phyloP scores from a whole-genome alignment of 2,113 vertebrate genomes.

The Empidonax traillii region DNA sequence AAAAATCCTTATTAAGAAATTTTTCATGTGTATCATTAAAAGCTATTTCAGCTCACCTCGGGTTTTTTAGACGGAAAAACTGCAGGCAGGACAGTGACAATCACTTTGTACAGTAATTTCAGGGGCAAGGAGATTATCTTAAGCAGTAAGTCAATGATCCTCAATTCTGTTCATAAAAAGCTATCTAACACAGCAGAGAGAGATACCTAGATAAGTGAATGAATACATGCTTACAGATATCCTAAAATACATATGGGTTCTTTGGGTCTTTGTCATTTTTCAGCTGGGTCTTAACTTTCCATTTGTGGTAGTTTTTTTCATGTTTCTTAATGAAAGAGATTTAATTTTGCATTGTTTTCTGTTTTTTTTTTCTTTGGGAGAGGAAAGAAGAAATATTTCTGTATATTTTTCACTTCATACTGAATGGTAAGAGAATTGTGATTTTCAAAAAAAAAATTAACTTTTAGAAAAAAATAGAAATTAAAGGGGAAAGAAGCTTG shows the following conservation, averaged over 20 bases:
- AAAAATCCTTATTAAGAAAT: neutral
- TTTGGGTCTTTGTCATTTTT: neutral
- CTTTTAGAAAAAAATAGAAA: neutral
- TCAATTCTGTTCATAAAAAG: neutral
- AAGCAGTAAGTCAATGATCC: neutral
- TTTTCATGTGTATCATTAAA: neutral
- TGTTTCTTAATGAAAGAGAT: neutral
- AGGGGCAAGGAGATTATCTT: neutral
- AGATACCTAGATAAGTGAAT: neutral
- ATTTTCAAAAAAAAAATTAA: neutral
- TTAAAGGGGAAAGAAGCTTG: neutral
- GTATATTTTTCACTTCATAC: neutral
- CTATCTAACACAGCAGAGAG: neutral
- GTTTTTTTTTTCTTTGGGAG: neutral
- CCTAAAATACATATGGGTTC: neutral
- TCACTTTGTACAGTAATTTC: neutral
- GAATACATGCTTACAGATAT: neutral
- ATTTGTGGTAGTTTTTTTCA: neutral
- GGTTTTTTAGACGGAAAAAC: neutral
- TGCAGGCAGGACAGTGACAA: neutral
- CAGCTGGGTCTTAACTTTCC: neutral
- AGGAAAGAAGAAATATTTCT: neutral
- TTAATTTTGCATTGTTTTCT: neutral
- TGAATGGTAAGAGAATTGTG: accelerated
- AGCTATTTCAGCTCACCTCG: neutral